Evolutionary conservation across 2,888 invertebrate genomes (phyloP).

Genomic region (Caenorhabditis virilis): DNA sequence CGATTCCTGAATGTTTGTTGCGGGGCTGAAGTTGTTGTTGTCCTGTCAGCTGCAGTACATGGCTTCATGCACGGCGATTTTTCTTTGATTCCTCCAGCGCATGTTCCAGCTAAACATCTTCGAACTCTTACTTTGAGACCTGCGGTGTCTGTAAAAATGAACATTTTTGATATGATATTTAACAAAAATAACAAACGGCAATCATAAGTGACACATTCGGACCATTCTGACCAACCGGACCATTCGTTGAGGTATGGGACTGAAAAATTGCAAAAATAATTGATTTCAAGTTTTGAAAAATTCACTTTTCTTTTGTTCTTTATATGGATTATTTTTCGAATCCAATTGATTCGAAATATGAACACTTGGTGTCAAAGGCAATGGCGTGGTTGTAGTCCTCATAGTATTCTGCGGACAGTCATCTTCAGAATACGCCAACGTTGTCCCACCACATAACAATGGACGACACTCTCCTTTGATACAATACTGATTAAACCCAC

Average conservation of each 20-base stretch:
- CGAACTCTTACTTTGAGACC: conserved; percentile 42
- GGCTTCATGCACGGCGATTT: conserved; percentile 25
- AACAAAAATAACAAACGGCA: too few relatives aligned
- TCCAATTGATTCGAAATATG: conserved; percentile 11
- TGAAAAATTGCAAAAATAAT: conserved; percentile 5
- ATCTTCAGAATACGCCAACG: conserved; percentile 23
- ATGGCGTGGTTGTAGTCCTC: conserved; percentile 15
- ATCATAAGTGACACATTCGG: conserved; percentile 42
- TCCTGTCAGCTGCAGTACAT: conserved; percentile 20
- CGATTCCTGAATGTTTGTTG: conserved; percentile 30
- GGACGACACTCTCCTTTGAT: conserved; percentile 60
- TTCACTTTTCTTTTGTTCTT: conserved; percentile 38
- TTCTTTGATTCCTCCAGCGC: conserved; percentile 33
- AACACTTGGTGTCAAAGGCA: conserved; percentile 5
- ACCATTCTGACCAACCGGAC: conserved; percentile 51
- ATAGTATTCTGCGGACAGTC: conserved; percentile 24
- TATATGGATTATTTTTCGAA: conserved; percentile 20
- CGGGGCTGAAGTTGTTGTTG: conserved; percentile 13
- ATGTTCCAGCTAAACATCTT: conserved; percentile 46
- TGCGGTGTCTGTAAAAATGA: conserved; percentile 17
- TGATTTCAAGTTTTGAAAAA: not conserved
- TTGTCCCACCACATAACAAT: conserved; percentile 21
- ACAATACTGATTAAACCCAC: conserved; percentile 57
- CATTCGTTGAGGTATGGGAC: conserved; percentile 45
- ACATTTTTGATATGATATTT: not conserved